Conservation (phyloP, 2,888 invertebrate species). For the Sussaba pulchella region DNA sequence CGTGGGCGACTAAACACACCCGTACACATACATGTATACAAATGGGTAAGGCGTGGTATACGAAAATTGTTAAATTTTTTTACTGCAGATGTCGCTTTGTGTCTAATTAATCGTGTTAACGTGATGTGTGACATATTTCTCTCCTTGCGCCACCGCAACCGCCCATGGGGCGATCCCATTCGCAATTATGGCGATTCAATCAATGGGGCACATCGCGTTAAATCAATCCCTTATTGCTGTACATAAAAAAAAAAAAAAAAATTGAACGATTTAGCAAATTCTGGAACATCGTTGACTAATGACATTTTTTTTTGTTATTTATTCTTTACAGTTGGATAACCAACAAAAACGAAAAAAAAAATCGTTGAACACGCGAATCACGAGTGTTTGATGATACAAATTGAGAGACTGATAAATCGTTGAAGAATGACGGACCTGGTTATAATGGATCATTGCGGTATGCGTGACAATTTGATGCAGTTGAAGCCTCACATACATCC, state of each 20-base stretch:
- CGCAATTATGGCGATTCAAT: too few relatives aligned
- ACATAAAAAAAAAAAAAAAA: constrained; percentile 58
- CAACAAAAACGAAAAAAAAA: not conserved
- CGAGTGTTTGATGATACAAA: not conserved
- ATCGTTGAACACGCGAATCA: constrained; percentile 2
- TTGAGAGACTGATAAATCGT: not conserved
- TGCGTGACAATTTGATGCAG: constrained; percentile 69
- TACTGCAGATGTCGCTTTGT: constrained; percentile 45
- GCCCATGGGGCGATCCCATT: too few relatives aligned
- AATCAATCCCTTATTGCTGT: constrained; percentile 60
- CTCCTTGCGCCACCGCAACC: too few relatives aligned
- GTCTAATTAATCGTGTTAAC: too few relatives aligned
- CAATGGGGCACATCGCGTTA: too few relatives aligned
- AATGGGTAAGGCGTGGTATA: constrained; percentile 42
- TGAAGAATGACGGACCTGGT: constrained; percentile 74
- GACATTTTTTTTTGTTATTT: not conserved
- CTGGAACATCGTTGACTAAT: constrained; percentile 23
- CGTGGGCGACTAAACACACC: not conserved
- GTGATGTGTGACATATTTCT: too few relatives aligned
- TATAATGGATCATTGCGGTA: constrained; percentile 70
- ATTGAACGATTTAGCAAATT: too few relatives aligned
- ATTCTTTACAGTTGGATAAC: not conserved
- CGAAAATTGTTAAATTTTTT: constrained; percentile 2
- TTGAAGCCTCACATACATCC: constrained; percentile 70
- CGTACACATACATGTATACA: too few relatives aligned